A percentile compares a stretch with the other conserved stretches of the same genome.
phyloP scores from a whole-genome alignment of 2,113 vertebrate genomes.

The Coreoperca whiteheadi region DNA sequence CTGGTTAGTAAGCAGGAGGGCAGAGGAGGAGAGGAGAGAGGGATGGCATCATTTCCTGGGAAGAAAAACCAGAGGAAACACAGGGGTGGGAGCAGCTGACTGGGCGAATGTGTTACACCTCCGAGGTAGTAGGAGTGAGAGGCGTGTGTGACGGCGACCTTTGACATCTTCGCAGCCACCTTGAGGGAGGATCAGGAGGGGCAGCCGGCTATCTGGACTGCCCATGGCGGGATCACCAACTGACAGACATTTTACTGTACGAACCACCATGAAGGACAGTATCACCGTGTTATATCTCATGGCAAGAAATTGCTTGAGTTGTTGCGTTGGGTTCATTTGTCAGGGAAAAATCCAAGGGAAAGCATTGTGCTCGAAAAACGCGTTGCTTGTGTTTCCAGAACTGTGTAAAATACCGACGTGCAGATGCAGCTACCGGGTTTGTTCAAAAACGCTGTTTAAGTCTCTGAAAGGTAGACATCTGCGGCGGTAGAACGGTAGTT shows the following conservation, averaged over 20 bases:
- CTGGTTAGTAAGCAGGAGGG: constrained; percentile 58
- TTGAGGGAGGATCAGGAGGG: constrained; percentile 39
- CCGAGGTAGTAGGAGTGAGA: constrained; percentile 21
- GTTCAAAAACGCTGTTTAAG: too few relatives aligned
- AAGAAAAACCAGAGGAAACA: constrained; percentile 2
- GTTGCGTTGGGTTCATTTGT: not conserved
- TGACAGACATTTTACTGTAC: constrained; percentile 33
- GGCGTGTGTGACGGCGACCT: constrained; percentile 35
- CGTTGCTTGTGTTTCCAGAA: too few relatives aligned
- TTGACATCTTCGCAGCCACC: constrained; percentile 49
- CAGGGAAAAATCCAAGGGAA: not conserved
- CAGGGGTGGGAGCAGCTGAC: constrained; percentile 10
- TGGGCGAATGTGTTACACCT: constrained; percentile 41
- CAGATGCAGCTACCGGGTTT: too few relatives aligned
- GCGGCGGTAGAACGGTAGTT: too few relatives aligned
- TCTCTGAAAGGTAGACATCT: too few relatives aligned
- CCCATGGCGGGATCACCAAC: constrained; percentile 20
- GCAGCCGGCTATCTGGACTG: constrained; percentile 41
- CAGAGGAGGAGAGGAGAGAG: constrained; percentile 32
- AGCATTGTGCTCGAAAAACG: not conserved
- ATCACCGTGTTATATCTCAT: not conserved
- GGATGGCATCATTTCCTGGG: not conserved
- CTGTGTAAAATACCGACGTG: too few relatives aligned
- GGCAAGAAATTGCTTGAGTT: not conserved
- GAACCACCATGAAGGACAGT: constrained; percentile 14